Base-by-base conservation (phyloP, 1,140 invertebrate genomes). In the Meloidogyne hapla region DNA sequence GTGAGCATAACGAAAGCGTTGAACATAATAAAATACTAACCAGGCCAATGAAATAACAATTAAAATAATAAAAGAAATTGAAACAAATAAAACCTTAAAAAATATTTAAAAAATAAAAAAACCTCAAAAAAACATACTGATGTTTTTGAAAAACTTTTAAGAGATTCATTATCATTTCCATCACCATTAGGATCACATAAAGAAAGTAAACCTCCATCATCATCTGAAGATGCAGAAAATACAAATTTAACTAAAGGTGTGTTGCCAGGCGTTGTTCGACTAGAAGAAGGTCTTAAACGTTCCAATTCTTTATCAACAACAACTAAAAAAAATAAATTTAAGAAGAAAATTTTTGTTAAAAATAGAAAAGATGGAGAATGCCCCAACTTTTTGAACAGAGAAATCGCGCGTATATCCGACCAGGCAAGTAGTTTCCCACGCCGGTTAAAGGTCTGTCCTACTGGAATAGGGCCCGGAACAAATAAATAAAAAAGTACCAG, bases 1-100 rank as follows among this genome's bases (percentile, higher is more conserved):
- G 88, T 95, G 93, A 71, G 94, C 92, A 88, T 95, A 95, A 33
- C 81, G 77, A 65, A 84, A 84, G 75, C 94, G 89, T 88, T 95
- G 94, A 56, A 95, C 92, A 87, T 95, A 95, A 89, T 96, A 96
- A 88, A 95, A 95, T 23, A 95, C 91, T 2, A 96, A 90, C 94
- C 94, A 96, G 1, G 93, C 93, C 76, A 95, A 88, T 1, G 93
- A 94, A 61, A 95, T 94, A 75, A 95, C 92, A 93, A 95, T 94
- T 69, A 95, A 89, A 63, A 96, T 92, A 78, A 95, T 94, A 88
- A 96, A 96, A 0, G 94, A 95, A 77, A 95, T 93, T 25, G 93
- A 94, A 5, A 96, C 94, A 88, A 96, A 95, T 67, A 95, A 88
- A 74, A 95, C 93, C 79, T 80, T 33, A 69, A 80, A 62, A 25